Evolutionary conservation across 2,113 vertebrate species (phyloP), one percentile per base, ranked within the genome.

Genomic region (Paratilapia polleni): DNA sequence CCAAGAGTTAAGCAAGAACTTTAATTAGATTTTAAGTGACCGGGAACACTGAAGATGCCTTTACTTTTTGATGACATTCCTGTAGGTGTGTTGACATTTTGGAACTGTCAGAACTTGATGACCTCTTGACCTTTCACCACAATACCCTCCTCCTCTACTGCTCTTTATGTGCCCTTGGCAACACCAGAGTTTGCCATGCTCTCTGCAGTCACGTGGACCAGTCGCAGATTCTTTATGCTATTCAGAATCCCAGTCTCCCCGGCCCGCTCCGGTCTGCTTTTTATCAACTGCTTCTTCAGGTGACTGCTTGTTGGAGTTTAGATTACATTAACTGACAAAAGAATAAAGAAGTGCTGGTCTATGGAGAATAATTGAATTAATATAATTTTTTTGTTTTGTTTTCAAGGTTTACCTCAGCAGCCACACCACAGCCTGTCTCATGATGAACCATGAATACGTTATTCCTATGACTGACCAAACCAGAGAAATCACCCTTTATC

Each of bases 131-230:
- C 52, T 99, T 98, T 91, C 97, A 99, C 87, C 96, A 96, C 74
- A 97, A 97, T 86, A 98, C 97, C 2, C 96, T 99, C 43, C 96
- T 97, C 15, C 95, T 99, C 31, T 99, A 99, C 94, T 97, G 96
- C 8, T 97, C 97, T 0, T 96, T 99, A 38, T 98, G 97, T 80
- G 96, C 97, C 31, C 96, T 97, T 54, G 97, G 97, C 60, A 99
- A 99, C 93, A 97, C 97, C 58, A 94, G 97, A 26, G 97, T 98
- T 88, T 97, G 97, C 5, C 97, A 98, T 2, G 97, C 97, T 12
- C 94, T 99, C 85, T 99, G 98, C 91, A 99, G 98, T 94, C 96
- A 99, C 0, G 95, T 99, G 82, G 98, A 99, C 77, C 97, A 98
- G 80, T 96, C 97, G 4, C 98, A 99, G 92, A 90, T 99, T 49